A percentile compares a stretch with the other conserved stretches of the same genome.
These are phyloP conservation scores for Sphecodes monilicornis DNA, from an alignment of 2,888 invertebrate species.

Conservation along the genomic window DNA sequence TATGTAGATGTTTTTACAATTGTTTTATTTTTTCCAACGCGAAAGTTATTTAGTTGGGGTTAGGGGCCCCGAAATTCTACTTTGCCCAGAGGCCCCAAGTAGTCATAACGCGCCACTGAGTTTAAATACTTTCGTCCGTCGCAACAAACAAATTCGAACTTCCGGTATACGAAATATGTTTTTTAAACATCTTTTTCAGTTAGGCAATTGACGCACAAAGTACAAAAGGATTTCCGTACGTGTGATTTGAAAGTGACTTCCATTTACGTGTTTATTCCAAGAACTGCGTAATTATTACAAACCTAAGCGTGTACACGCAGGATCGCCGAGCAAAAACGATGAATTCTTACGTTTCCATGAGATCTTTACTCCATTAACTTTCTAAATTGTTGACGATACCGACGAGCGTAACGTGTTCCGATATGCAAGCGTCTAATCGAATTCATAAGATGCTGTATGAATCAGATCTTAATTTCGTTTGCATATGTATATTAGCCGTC, in stretches of 20 bases:
- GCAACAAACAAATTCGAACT: neutral
- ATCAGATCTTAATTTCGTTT: conserved; percentile 38
- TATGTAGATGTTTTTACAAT: too few species aligned
- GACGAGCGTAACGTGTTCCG: neutral
- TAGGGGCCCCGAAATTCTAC: too few species aligned
- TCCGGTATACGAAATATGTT: neutral
- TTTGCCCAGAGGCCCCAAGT: too few species aligned
- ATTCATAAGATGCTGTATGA: conserved; percentile 4
- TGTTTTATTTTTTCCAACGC: too few species aligned
- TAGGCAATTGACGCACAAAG: conserved; percentile 23
- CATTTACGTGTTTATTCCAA: conserved; percentile 25
- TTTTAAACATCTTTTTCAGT: neutral
- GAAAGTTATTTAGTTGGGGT: too few species aligned
- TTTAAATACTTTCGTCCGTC: neutral
- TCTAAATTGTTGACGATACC: conserved; percentile 4
- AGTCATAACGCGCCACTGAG: too few species aligned
- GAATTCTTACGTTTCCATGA: conserved; percentile 4
- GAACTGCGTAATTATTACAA: conserved; percentile 16
- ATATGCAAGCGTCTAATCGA: neutral
- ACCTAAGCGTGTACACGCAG: neutral
- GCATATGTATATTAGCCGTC: conserved; percentile 6
- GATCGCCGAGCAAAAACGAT: conserved; percentile 5
- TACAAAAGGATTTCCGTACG: conserved; percentile 22
- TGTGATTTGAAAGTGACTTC: conserved; percentile 36
- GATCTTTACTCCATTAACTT: neutral